Conservation (phyloP, 2,888 invertebrate genomes). For the Tipula helvola region DNA sequence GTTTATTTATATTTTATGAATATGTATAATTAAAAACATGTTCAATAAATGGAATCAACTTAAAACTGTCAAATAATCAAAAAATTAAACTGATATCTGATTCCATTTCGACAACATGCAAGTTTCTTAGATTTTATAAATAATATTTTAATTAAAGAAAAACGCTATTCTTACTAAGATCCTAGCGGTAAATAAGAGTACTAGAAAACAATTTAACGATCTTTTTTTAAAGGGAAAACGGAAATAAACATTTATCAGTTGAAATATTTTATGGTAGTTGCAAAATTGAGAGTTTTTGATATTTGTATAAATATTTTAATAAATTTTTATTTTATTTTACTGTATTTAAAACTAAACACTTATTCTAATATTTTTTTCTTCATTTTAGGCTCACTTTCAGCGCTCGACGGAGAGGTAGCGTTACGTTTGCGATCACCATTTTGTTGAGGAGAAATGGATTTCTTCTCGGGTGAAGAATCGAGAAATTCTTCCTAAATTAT, state of each 20-base stretch:
- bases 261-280: neutral
- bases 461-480: constrained; percentile 11
- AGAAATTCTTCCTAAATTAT: neutral
- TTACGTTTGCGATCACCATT: neutral
- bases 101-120: neutral
- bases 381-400: constrained; percentile 1
- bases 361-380: neutral
- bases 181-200: neutral
- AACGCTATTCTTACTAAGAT: neutral
- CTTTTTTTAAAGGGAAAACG: neutral
- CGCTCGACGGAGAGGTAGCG: neutral
- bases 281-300: neutral
- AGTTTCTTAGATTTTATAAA: neutral
- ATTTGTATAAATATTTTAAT: neutral
- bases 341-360: neutral
- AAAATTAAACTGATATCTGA: neutral
- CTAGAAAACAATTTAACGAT: neutral
- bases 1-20: neutral
- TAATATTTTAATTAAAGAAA: neutral
- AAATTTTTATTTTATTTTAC: neutral
- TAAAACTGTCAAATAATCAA: neutral
- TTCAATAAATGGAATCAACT: neutral
- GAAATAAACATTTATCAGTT: neutral
- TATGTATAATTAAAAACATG: neutral
- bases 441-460: neutral